phyloP scores from a whole-genome alignment of 2,888 invertebrate genomes.

The Encarsia formosa region DNA sequence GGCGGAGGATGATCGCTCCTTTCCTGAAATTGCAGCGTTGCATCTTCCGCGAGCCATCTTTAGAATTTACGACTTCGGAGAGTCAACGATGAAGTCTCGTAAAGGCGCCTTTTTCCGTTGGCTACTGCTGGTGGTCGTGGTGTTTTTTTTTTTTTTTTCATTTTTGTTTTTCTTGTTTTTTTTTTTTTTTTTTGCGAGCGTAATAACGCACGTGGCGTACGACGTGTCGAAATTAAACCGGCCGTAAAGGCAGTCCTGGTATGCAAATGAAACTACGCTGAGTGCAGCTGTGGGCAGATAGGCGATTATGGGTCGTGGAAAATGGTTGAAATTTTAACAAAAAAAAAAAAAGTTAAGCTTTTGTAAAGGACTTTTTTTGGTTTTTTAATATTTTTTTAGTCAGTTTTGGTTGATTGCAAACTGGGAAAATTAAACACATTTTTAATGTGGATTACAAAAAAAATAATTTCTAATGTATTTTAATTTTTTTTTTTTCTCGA shows the following conservation, averaged over 20 bases:
- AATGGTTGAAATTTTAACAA: neutral
- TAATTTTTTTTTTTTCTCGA: too few relatives aligned
- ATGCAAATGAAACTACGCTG: conserved; percentile 26
- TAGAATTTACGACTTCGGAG: conserved; percentile 41
- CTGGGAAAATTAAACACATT: too few relatives aligned
- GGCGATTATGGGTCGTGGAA: neutral
- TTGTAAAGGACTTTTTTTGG: too few relatives aligned
- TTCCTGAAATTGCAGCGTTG: too few relatives aligned
- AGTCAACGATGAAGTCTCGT: conserved; percentile 42
- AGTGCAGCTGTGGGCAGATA: neutral
- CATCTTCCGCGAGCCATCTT: neutral
- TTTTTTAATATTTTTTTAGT: too few relatives aligned
- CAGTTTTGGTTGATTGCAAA: too few relatives aligned
- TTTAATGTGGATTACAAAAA: too few relatives aligned
- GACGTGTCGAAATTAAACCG: conserved; percentile 30
- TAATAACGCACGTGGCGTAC: conserved; percentile 23
- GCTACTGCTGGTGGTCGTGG: neutral
- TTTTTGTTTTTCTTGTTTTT: neutral
- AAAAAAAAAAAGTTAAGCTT: too few relatives aligned
- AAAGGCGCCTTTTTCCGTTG: neutral
- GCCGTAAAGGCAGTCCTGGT: conserved; percentile 26
- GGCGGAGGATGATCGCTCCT: too few relatives aligned
- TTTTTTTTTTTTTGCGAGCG: too few relatives aligned
- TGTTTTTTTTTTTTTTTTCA: conserved; percentile 14
- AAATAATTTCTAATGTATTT: too few relatives aligned